Percentiles rank a stretch among this genome's conserved stretches.
phyloP scores from a whole-genome alignment of 2,113 vertebrate genomes.

The Apteryx owenii region DNA sequence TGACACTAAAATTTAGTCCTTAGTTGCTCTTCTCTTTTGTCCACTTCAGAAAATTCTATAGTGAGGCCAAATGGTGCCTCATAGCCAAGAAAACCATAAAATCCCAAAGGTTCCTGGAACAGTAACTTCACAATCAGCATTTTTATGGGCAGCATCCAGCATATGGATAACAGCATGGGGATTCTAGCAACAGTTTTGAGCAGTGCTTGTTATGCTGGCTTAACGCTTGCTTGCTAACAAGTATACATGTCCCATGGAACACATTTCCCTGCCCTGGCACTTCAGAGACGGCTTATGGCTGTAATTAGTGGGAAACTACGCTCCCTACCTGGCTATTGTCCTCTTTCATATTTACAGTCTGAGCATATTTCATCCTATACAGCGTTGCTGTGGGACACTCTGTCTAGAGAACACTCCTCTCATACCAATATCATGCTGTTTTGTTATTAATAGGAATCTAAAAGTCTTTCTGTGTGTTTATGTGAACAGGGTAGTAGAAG shows the following conservation, averaged over 20 bases:
- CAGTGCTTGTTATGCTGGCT: conserved; percentile 25
- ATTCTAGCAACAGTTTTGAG: not conserved
- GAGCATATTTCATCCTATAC: not conserved
- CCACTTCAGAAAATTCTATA: not conserved
- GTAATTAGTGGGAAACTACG: not conserved
- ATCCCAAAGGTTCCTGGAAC: not conserved
- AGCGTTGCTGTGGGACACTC: not conserved
- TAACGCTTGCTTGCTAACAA: conserved; percentile 15
- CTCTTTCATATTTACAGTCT: not conserved
- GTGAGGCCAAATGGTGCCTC: not conserved
- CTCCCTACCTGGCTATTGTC: not conserved
- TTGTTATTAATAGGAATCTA: not conserved
- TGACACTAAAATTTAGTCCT: not conserved
- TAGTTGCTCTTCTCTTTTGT: not conserved
- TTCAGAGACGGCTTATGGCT: not conserved
- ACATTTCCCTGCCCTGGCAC: not conserved
- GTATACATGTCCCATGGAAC: not conserved
- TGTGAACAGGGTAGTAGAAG: not conserved
- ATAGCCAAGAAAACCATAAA: not conserved
- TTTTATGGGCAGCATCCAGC: not conserved
- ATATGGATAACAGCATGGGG: conserved; percentile 49
- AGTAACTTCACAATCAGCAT: not conserved
- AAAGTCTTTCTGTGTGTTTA: not conserved
- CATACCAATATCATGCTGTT: not conserved
- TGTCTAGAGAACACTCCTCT: not conserved